Evolutionary conservation across 1,140 invertebrate genomes (phyloP), one percentile per base, ranked within the genome.

Genomic region (Tenebrio molitor): DNA sequence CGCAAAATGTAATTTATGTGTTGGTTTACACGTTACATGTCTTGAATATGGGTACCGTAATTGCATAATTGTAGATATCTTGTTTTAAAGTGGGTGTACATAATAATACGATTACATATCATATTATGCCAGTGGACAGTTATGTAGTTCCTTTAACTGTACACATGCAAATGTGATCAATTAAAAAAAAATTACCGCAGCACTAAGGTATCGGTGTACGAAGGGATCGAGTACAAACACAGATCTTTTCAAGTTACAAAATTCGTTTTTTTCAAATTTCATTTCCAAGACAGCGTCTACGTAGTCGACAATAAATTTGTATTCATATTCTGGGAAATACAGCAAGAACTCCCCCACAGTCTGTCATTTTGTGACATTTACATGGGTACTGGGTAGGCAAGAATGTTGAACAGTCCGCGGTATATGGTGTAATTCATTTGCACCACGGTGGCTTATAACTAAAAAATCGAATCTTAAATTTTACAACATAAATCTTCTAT

Each of bases 291-390:
- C 36, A 39, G 14, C 36, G 17, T 16, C 14, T 16, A 42, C 41
- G 19, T 50, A 10, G 44, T 10, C 17, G 44, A 17, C 44, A 21
- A 50, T 50, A 50, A 50, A 50, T 50, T 50, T 21, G 44, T 50
- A 50, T 19, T 50, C 44, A 50, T 50, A 50, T 50, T 50, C 44
- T 50, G 17, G 44, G 44, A 50, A 50, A 17, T 50, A 17, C 44
- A 19, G 44, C 44, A 50, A 50, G 44, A 50, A 33, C 68, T 70
- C 72, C 72, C 68, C 72, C 72, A 70, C 67, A 70, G 42, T 16
- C 67, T 74, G 67, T 74, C 72, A 70, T 53, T 39, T 25, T 62
- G 53, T 74, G 72, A 74, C 72, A 74, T 67, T 74, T 74, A 74
- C 72, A 74, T 70, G 72, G 72, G 72, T 74, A 63, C 67, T 46